Evolutionary conservation across 2,113 vertebrate species (phyloP).

Genomic region (Cebus imitator): DNA sequence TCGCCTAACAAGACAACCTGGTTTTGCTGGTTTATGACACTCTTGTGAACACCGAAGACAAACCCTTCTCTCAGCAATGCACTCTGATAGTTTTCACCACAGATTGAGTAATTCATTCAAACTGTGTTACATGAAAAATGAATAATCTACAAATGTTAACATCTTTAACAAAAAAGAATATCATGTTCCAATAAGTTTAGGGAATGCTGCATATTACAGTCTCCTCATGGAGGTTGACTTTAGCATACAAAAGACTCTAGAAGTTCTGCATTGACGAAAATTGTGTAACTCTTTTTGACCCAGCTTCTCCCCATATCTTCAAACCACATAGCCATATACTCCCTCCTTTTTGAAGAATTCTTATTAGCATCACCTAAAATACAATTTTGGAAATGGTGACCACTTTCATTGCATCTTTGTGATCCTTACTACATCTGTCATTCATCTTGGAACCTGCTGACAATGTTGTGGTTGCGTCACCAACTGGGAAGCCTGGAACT

Average conservation of each 20-base stretch:
- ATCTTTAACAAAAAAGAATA: background rate
- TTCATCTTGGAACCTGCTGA: background rate
- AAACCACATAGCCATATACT: background rate
- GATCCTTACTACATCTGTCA: background rate
- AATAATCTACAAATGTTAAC: background rate
- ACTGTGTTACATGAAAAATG: background rate
- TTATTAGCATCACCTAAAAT: background rate
- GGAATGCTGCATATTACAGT: background rate
- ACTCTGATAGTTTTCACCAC: background rate
- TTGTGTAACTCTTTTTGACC: background rate
- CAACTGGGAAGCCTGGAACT: too few species aligned
- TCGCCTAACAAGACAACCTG: background rate
- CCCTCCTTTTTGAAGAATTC: background rate
- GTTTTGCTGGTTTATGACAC: background rate
- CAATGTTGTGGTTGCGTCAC: background rate
- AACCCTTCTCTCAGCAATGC: background rate
- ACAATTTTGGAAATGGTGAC: background rate
- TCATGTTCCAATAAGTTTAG: background rate
- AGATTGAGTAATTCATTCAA: background rate
- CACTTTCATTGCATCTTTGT: background rate
- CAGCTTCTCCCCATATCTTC: background rate
- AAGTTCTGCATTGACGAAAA: background rate
- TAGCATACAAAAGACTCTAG: background rate
- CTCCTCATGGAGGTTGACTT: background rate
- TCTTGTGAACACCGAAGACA: background rate